phyloP scores from a whole-genome alignment of 2,797 vertebrate genomes.

The Mus caroli region DNA sequence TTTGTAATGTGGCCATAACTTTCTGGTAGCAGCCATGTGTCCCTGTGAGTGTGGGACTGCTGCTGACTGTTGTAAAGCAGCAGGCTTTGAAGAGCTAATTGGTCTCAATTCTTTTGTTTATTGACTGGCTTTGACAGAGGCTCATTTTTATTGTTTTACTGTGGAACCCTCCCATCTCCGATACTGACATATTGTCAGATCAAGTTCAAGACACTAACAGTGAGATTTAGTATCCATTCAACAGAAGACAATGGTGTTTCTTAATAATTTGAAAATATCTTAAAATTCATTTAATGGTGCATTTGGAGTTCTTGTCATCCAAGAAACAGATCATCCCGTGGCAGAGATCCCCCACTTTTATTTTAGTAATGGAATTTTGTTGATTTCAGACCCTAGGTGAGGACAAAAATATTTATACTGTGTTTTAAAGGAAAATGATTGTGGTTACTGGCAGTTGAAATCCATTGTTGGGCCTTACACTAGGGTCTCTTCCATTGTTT shows the following conservation, averaged over 20 bases:
- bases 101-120: conserved; percentile 62
- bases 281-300: conserved; percentile 54
- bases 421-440: conserved; percentile 43
- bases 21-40: conserved; percentile 23
- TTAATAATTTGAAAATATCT: conserved; percentile 57
- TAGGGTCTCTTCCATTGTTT: not conserved
- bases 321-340: conserved; percentile 59
- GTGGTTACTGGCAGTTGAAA: conserved; percentile 52
- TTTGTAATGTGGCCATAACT: conserved; percentile 63
- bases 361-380: conserved; percentile 70
- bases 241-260: conserved; percentile 51
- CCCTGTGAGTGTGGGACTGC: not conserved
- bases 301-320: conserved; percentile 56
- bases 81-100: conserved; percentile 10
- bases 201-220: conserved; percentile 80
- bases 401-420: conserved; percentile 55
- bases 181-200: conserved; percentile 62
- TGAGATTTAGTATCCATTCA: conserved; percentile 55
- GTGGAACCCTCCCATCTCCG: conserved; percentile 59
- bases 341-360: conserved; percentile 40
- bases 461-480: conserved; percentile 44
- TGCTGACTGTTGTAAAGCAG: conserved; percentile 51
- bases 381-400: conserved; percentile 32
- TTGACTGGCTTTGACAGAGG: conserved; percentile 52
- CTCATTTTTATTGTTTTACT: conserved; percentile 65